Base-by-base conservation (phyloP, 64 coral and sea anemone genomes). In the Anthopleura sola region DNA sequence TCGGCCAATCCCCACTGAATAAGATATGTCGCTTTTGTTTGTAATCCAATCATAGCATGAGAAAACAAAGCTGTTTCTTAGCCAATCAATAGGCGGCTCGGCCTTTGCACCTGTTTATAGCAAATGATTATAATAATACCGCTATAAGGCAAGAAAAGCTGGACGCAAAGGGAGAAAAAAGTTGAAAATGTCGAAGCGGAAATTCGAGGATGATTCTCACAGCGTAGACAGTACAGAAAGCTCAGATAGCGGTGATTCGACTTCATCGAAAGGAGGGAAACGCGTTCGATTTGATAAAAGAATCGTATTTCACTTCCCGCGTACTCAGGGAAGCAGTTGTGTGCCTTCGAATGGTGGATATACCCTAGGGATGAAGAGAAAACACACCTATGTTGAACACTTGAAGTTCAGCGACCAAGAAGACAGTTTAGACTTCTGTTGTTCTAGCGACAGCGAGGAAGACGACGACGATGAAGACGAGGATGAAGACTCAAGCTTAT, bases 281-380 rank as follows among this genome's bases (percentile, higher is more conserved):
- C 87, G 85, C 37, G 94, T 97, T 36, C 90, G 90, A 36, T 97
- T 97, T 44, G 85, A 88, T 68, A 86, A 97, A 66, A 88, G 91
- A 64, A 83, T 89, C 49, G 87, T 97, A 48, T 97, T 97, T 89
- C 91, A 91, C 38, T 97, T 97, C 87, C 94, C 94, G 38, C 90
- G 94, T 24, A 97, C 94, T 20, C 94, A 97, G 58, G 94, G 94
- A 64, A 82, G 87, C 83, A 97, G 84, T 75, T 97, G 94, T 84
- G 94, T 97, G 18, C 94, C 94, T 78, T 97, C 94, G 46, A 97
- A 91, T 54, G 94, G 94, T n/a, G 94, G 94, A n/a, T 93, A 90
- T 49, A 97, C 94, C 16, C 90, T 97, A 49, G 94, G 94, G n/a
- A 97, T 97, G 94, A 97, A 97, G 81, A 91, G 87, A 39, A 89